Base-by-base conservation (phyloP, 2,797 vertebrate species). In the Gambelia wislizenii region DNA sequence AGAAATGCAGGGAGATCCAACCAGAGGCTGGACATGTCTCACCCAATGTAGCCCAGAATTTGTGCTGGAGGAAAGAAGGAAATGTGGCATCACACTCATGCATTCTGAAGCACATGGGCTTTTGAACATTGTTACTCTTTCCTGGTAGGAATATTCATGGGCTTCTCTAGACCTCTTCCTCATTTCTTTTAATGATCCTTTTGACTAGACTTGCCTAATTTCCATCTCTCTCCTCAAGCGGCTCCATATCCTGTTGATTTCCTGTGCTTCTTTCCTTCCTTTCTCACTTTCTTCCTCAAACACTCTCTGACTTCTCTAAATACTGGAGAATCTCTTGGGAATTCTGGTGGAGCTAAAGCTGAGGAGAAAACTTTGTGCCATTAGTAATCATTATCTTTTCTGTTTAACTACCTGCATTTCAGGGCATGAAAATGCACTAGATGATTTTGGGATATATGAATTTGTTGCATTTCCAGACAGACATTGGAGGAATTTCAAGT, bases 401-500 rank as follows among this genome's bases (percentile, higher is more conserved):
- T 91, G 67, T 75, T 91, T 82, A 89, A 81, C 91, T 22, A 76
- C 54, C 18, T 54, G 36, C 39, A 82, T 95, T 95, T 94, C 89
- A 99, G 99, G 98, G 94, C 98, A 99, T 59, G 98, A 99, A n/a
- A n/a, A n/a, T n/a, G n/a, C n/a, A n/a, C n/a, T n/a, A n/a, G n/a
- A n/a, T n/a, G n/a, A n/a, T n/a, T n/a, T n/a, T n/a, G n/a, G n/a
- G n/a, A n/a, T n/a, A n/a, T n/a, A n/a, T n/a, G n/a, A n/a, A n/a
- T n/a, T n/a, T n/a, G n/a, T n/a, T n/a, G n/a, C n/a, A n/a, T n/a
- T n/a, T n/a, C n/a, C n/a, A n/a, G n/a, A n/a, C n/a, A n/a, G n/a
- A n/a, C n/a, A n/a, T n/a, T n/a, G n/a, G n/a, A n/a, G n/a, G n/a
- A n/a, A n/a, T n/a, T n/a, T n/a, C n/a, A n/a, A n/a, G n/a, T n/a